Evolutionary conservation across 2,797 vertebrate genomes (phyloP), one percentile per base, ranked within the genome.

Genomic region (Pantherophis vulpinus): DNA sequence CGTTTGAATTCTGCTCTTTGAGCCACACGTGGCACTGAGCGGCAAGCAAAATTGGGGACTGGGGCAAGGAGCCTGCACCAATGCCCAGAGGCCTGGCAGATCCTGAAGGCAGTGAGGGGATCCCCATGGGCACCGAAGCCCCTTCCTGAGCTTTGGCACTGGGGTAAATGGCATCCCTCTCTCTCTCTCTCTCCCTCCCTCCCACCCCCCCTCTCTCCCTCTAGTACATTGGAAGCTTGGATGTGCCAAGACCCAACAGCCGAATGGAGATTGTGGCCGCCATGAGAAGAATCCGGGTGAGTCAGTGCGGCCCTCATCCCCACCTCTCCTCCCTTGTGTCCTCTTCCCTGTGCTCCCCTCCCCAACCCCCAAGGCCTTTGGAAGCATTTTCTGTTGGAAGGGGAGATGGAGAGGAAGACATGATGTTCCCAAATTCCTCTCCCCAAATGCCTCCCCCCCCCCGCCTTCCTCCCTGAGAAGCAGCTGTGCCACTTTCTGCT

Each of bases 251-350:
- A 95, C 99, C 99, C 95, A 99, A 98, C 98, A 99, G 99, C 96
- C 98, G 99, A 0, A 98, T 99, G 98, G 99, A 99, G 97, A 99
- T 99, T 0, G 99, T 99, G 89, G 98, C 99, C 32, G 98, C 98
- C 87, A 99, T 99, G 99, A 98, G 99, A 87, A 98, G 98, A 96
- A 99, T 99, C 96, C 97, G 99, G 98, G 99, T 99, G 96, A 98
- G 98, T 97, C 13, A 92, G 1, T 0, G 13, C 8, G 1, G 5
- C 10, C 14, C 54, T 93, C 70, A 8, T 37, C 90, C 9, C 16
- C 8, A 1, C 1, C 32, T 18, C 16, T 56, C 70, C 12, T 29
- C 27, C 14, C 59, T 27, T 9, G 11, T 47, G 47, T 47, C 20
- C 29, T 25, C 32, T 12, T 61, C 20, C 3, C 54, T 25, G 4